Base-by-base conservation (phyloP, 2,797 vertebrate genomes). In the Morus bassanus region DNA sequence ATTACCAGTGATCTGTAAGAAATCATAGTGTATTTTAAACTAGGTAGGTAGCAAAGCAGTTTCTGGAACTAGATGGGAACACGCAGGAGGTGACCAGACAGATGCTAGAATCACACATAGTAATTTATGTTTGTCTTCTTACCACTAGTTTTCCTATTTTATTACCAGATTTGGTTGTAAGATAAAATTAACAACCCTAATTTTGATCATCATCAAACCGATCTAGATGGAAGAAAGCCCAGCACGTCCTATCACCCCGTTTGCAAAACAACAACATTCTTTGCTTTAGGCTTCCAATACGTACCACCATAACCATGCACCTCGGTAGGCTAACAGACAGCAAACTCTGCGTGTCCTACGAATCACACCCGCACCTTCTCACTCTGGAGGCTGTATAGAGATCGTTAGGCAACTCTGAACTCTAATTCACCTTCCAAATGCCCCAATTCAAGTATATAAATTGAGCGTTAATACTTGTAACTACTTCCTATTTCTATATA, bases 341-440 rank as follows among this genome's bases (percentile, higher is more conserved):
- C 56, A 35, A 18, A 6, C 33, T 7, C 43, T 4, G 5, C 0
- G 0, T 0, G 7, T 13, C 70, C 59, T 8, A 1, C 3, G 8
- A 18, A 7, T 39, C 41, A 15, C 65, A 23, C 21, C 19, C 13
- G 2, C 14, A 8, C 3, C 31, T 33, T 8, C 76, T 78, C 35
- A 2, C 24, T 14, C 35, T 6, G 18, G 16, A n/a, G 19, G 43
- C 63, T 56, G 45, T 9, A 23, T 3, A 19, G 4, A 35, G 35
- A 19, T 9, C 63, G 30, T 0, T 0, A 10, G 22, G 27, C 21
- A 57, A 41, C 60, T 64, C 53, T 46, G 25, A 68, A 24, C 57
- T 25, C 61, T 13, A 65, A 4, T 21, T 35, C 45, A 31, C 54
- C 39, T 74, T 56, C 80, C 33, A 11, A 6, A 73, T 2, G 12